Percentiles rank a stretch among this genome's conserved stretches.
Evolutionary conservation across 2,888 invertebrate genomes (phyloP).

Genomic region (Polydrusus cervinus): DNA sequence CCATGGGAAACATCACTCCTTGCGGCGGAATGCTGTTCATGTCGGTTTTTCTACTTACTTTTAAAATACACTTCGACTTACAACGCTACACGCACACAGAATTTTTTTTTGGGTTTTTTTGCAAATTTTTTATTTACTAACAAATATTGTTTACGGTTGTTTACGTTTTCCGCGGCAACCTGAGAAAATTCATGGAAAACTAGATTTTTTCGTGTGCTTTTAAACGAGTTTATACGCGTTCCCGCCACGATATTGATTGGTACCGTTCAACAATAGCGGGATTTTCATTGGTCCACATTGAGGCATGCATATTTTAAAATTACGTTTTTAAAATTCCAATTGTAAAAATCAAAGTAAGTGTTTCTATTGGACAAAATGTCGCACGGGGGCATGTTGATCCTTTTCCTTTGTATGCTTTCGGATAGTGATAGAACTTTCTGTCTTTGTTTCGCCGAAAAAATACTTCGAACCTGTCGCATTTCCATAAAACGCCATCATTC

Average conservation of each 20-base stretch:
- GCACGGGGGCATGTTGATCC: too few relatives aligned
- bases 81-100: slow-evolving; percentile 45
- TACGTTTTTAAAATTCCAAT: background rate
- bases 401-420: too few relatives aligned
- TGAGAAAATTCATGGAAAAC: slow-evolving; percentile 28
- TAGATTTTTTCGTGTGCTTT: slow-evolving; percentile 15
- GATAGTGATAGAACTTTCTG: too few relatives aligned
- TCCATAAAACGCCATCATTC: too few relatives aligned
- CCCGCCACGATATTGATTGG: slow-evolving; percentile 20
- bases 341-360: background rate
- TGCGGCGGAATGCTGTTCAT: slow-evolving; percentile 62
- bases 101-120: slow-evolving; percentile 44
- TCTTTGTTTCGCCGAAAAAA: too few relatives aligned
- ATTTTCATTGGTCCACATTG: background rate
- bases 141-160: slow-evolving; percentile 42
- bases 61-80: slow-evolving; percentile 40
- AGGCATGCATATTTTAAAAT: background rate
- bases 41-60: slow-evolving; percentile 26
- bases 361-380: background rate
- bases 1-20: slow-evolving; percentile 87
- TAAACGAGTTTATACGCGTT: slow-evolving; percentile 17
- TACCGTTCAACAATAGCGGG: background rate
- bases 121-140: slow-evolving; percentile 39
- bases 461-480: too few relatives aligned
- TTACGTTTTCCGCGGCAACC: slow-evolving; percentile 43